Percentiles rank a stretch among this genome's conserved stretches.
Conservation (phyloP, 1,140 invertebrate species). For the Drosophila tsacasi region DNA sequence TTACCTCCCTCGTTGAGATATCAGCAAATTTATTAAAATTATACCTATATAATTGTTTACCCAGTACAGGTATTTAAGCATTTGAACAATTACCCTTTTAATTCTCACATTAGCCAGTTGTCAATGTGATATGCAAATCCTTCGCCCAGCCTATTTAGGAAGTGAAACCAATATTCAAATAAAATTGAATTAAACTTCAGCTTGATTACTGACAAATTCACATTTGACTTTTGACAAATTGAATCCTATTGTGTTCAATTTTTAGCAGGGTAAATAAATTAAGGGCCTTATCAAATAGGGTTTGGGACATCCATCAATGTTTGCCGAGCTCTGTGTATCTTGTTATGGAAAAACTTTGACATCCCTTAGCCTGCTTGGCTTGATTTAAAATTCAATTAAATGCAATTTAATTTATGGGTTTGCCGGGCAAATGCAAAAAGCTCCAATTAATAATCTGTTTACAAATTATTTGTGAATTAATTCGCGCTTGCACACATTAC, state of each 20-base stretch:
- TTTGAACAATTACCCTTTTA: slow-evolving; percentile 32
- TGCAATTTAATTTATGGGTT: slow-evolving; percentile 43
- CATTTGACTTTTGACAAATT: slow-evolving; percentile 44
- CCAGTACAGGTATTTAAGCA: slow-evolving; percentile 2
- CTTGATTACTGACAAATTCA: slow-evolving; percentile 29
- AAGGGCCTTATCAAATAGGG: slow-evolving; percentile 16
- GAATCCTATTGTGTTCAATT: slow-evolving; percentile 33
- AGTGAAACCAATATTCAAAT: slow-evolving; percentile 37
- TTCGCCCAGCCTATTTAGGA: slow-evolving; percentile 9
- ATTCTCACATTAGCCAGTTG: slow-evolving; percentile 31
- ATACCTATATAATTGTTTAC: slow-evolving; percentile 7
- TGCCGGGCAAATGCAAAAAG: slow-evolving; percentile 19
- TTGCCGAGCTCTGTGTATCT: slow-evolving; percentile 9
- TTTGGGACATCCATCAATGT: slow-evolving; percentile 23
- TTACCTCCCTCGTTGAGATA: background rate
- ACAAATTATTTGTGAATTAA: slow-evolving; percentile 52
- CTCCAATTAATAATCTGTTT: slow-evolving; percentile 57
- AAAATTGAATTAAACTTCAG: slow-evolving; percentile 44
- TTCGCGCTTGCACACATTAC: slow-evolving; percentile 24
- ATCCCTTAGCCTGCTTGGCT: slow-evolving; percentile 17
- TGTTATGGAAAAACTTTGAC: slow-evolving; percentile 34
- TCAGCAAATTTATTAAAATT: slow-evolving; percentile 15
- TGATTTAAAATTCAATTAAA: slow-evolving; percentile 59
- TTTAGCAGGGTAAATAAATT: slow-evolving; percentile 20
- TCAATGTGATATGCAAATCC: slow-evolving; percentile 46